A percentile compares a stretch with the other conserved stretches of the same genome.
phyloP scores from a whole-genome alignment of 2,888 invertebrate species.

The Elgonia sp. region DNA sequence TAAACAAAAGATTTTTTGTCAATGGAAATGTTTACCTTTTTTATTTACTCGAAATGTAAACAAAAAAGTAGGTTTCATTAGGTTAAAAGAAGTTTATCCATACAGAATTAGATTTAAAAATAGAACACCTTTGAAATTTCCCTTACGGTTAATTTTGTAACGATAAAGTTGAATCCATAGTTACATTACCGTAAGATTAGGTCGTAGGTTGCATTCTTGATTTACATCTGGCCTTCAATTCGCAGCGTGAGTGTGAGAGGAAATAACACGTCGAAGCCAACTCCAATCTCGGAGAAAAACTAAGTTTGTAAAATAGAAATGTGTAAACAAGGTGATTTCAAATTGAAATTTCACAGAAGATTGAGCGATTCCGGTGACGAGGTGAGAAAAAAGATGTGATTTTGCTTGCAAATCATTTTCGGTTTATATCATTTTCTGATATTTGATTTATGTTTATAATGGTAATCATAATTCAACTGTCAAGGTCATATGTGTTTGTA shows the following conservation, averaged over 20 bases:
- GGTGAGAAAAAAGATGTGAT: neutral
- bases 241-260: conserved; percentile 10
- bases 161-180: neutral
- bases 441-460: neutral
- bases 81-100: too few species aligned
- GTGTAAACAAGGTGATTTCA: conserved; percentile 42
- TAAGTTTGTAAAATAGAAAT: conserved; percentile 35
- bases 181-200: conserved; percentile 14
- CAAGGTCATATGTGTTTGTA: too few species aligned
- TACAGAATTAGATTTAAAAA: too few species aligned
- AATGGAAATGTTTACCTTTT: too few species aligned
- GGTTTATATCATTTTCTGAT: neutral
- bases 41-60: too few species aligned
- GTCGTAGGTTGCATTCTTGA: conserved; percentile 15
- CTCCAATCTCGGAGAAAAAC: conserved; percentile 16
- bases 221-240: conserved; percentile 37
- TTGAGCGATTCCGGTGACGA: neutral
- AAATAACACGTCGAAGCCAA: conserved; percentile 15
- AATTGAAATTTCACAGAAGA: conserved; percentile 32
- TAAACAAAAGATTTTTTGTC: too few species aligned
- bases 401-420: neutral
- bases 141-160: too few species aligned
- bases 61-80: too few species aligned
- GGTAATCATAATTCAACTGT: neutral
- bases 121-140: too few species aligned